Evolutionary conservation across 2,113 vertebrate species (phyloP), one percentile per base, ranked within the genome.

Genomic region (Sinocyclocheilus anophthalmus): DNA sequence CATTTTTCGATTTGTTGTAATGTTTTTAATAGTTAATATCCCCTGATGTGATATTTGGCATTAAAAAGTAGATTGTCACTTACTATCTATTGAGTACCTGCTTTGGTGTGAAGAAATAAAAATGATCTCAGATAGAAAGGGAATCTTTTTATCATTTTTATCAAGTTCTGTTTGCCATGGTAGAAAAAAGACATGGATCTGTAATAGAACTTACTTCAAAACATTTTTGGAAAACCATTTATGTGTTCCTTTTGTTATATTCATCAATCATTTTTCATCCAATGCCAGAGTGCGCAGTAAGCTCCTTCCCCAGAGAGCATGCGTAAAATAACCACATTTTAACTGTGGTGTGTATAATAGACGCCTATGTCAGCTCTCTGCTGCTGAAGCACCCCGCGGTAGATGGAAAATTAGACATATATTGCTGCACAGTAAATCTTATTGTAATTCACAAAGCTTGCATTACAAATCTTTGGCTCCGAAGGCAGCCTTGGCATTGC

Each of bases 381-480:
- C 92, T 90, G 91, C 91, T 92, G 93, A 94, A 95, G 91, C 88
- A 93, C 94, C 93, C 88, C 90, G 93, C 92, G 61, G 86, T 93
- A 93, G 93, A 95, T 90, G 93, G 95, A 96, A 96, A 96, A 96
- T 93, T 91, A 95, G 93, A 94, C 94, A 92, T 92, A 91, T 91
- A 94, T 89, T 90, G 88, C 91, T 86, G 88, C 91, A 93, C 94
- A 94, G 94, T 96, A 95, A 95, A 92, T 95, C 94, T 94, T 88
- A 93, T 89, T 95, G 93, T 96, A 94, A 95, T 95, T 95, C 94
- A 93, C 90, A 63, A 88, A 92, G 90, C 91, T 92, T 92, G 90
- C 92, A 91, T 94, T 94, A 92, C 93, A 85, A 11, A 4, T 88
- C 93, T 90, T 79, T 93, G 90, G 88, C 91, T 91, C 85, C 79